A percentile compares a stretch with the other conserved stretches of the same genome.
phyloP scores from a whole-genome alignment of 2,888 invertebrate genomes.

The Cabera pusaria region DNA sequence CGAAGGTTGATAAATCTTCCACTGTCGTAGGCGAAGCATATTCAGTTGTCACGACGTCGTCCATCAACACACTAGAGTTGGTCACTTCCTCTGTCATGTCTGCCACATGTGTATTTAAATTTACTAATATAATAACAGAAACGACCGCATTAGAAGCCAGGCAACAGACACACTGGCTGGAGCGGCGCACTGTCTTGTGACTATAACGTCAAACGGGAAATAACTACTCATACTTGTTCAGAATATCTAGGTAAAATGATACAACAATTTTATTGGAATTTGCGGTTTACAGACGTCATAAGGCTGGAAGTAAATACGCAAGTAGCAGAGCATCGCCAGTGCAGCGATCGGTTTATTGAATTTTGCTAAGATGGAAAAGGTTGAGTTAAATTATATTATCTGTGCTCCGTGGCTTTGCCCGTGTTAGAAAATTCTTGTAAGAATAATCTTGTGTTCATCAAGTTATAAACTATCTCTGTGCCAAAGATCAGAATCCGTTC shows the following conservation, averaged over 20 bases:
- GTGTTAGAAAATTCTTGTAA: no score
- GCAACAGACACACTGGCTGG: slow-evolving; percentile 43
- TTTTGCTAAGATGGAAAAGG: no score
- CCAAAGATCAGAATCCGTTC: no score
- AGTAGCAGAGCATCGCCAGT: slow-evolving; percentile 9
- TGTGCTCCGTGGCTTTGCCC: no score
- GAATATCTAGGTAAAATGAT: slow-evolving; percentile 42
- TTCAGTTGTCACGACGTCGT: slow-evolving; percentile 12
- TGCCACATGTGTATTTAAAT: slow-evolving; percentile 37
- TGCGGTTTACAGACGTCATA: slow-evolving; percentile 63
- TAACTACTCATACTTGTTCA: slow-evolving; percentile 55
- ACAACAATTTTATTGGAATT: slow-evolving; percentile 54
- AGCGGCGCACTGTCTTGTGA: slow-evolving; percentile 22
- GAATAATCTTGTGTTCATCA: no score
- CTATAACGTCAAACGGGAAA: slow-evolving; percentile 58
- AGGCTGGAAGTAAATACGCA: slow-evolving; percentile 42
- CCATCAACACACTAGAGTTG: slow-evolving; percentile 24
- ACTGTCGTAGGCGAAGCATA: slow-evolving; percentile 2
- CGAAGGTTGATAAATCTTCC: slow-evolving; percentile 2
- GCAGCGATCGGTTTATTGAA: neutral
- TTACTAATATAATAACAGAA: slow-evolving; percentile 22
- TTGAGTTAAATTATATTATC: no score
- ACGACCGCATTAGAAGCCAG: slow-evolving; percentile 19
- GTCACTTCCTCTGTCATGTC: slow-evolving; percentile 48
- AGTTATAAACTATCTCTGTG: no score